Conservation (phyloP, 2,888 invertebrate genomes). For the Andrena dorsata region DNA sequence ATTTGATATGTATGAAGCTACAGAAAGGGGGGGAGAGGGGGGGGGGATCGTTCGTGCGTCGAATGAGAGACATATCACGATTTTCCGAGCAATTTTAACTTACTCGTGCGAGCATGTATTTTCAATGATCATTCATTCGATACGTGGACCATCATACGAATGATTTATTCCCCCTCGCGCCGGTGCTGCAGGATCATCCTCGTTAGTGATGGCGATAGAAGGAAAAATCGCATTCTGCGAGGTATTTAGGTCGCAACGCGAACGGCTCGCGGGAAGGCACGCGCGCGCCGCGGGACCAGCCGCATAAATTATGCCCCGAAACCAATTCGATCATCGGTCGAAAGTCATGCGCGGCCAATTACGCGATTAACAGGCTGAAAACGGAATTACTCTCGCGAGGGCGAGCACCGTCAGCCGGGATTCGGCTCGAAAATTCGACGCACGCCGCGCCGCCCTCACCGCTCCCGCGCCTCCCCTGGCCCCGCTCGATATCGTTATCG, state of each 20-base stretch:
- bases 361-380: conserved; percentile 68
- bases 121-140: no score
- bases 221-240: background rate
- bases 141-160: no score
- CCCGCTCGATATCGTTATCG: conserved; percentile 48
- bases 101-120: no score
- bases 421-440: conserved; percentile 59
- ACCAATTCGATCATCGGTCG: conserved; percentile 60
- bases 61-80: no score
- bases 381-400: conserved; percentile 70
- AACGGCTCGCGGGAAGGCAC: background rate
- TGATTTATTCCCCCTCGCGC: no score
- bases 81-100: no score
- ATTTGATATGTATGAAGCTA: no score
- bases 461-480: conserved; percentile 11
- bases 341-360: conserved; percentile 68
- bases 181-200: no score
- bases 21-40: no score
- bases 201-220: no score
- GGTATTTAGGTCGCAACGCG: background rate
- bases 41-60: no score
- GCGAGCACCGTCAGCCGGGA: conserved; percentile 46
- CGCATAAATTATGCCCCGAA: conserved; percentile 52
- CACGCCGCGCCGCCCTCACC: background rate
- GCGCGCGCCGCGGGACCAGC: conserved; percentile 22